phyloP scores from a whole-genome alignment of 2,113 vertebrate species.

The Gracilinanus agilis region DNA sequence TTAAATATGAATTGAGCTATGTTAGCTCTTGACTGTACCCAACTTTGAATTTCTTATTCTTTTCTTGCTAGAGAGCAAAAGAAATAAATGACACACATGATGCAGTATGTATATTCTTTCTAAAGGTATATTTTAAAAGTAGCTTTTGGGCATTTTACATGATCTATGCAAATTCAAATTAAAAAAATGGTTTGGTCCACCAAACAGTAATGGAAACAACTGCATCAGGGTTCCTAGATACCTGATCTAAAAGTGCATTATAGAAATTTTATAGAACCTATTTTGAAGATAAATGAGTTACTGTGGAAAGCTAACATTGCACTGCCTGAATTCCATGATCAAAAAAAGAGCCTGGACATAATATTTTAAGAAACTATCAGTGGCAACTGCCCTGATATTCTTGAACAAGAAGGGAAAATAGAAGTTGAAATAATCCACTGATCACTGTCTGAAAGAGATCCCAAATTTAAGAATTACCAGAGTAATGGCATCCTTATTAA shows the following conservation, averaged over 20 bases:
- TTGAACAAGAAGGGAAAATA: too few species aligned
- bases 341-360: too few species aligned
- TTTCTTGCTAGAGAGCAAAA: neutral
- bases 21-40: neutral
- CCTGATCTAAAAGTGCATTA: neutral
- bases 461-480: too few species aligned
- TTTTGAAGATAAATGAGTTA: neutral
- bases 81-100: neutral
- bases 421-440: too few species aligned
- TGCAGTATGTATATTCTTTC: neutral
- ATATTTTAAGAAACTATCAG: too few species aligned
- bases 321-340: too few species aligned
- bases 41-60: neutral
- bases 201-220: neutral
- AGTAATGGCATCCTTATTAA: too few species aligned
- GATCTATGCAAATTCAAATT: neutral
- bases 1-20: neutral
- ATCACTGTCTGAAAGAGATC: too few species aligned
- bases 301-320: neutral
- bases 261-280: neutral
- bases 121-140: neutral
- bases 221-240: neutral
- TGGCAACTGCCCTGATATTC: too few species aligned
- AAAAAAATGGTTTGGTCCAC: neutral
- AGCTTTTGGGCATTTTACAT: neutral